Percentiles rank a stretch among this genome's conserved stretches.
Evolutionary conservation across 2,888 invertebrate species (phyloP).

Genomic region (Noctua janthina): DNA sequence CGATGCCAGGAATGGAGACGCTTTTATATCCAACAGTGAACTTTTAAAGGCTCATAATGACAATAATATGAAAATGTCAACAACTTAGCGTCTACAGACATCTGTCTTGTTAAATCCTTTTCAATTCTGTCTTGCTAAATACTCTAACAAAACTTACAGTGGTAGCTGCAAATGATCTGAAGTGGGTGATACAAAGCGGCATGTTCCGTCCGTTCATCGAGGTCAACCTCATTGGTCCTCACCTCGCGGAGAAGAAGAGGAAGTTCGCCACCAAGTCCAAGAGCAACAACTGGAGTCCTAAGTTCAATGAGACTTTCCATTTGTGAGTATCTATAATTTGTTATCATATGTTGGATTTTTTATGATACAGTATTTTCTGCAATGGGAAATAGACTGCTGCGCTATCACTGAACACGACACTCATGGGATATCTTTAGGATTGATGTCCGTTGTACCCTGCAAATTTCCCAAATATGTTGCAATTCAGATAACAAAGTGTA

Average conservation of each 20-base stretch:
- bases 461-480: background rate
- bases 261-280: conserved; percentile 99
- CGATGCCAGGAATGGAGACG: background rate
- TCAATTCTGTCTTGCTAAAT: background rate
- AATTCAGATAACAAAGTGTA: background rate
- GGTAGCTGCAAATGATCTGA: conserved; percentile 99
- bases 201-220: conserved; percentile 99
- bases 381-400: background rate
- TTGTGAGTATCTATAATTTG: conserved; percentile 93
- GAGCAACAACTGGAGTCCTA: conserved; percentile 99
- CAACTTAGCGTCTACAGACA: background rate
- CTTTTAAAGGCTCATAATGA: background rate
- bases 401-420: background rate
- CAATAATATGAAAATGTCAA: too few relatives aligned
- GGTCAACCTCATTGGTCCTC: conserved; percentile 99
- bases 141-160: conserved; percentile 90
- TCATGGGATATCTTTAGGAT: background rate
- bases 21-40: background rate
- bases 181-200: conserved; percentile 98
- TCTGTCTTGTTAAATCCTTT: background rate
- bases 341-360: background rate
- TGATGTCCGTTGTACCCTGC: background rate
- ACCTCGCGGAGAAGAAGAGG: conserved; percentile 98
- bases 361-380: background rate
- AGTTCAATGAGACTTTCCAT: conserved; percentile 99